phyloP scores from a whole-genome alignment of 2,113 vertebrate species.

The Tympanuchus pallidicinctus region DNA sequence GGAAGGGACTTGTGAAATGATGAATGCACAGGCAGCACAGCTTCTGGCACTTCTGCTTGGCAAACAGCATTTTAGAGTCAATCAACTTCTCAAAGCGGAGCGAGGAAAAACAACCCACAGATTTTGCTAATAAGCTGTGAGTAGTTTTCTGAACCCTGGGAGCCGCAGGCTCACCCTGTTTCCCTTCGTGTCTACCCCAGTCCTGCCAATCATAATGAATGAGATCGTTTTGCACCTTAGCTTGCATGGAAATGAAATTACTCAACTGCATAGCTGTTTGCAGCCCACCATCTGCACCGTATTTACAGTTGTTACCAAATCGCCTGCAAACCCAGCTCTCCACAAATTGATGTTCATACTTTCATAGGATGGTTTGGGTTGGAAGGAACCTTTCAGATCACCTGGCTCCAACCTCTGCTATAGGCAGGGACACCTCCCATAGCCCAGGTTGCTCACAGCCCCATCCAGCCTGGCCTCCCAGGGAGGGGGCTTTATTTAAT shows the following conservation, averaged over 20 bases:
- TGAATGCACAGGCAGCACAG: neutral
- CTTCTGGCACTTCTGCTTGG: neutral
- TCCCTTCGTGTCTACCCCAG: fast-evolving
- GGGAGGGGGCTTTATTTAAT: neutral
- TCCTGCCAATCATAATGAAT: neutral
- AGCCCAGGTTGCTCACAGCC: no score
- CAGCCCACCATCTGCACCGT: fast-evolving
- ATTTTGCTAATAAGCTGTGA: neutral
- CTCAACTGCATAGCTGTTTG: neutral
- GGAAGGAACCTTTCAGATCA: no score
- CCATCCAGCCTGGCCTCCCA: no score
- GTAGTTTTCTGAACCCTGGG: neutral
- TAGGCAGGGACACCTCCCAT: no score
- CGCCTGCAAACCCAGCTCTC: neutral
- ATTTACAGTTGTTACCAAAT: neutral
- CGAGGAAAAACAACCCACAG: fast-evolving
- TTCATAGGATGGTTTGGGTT: no score
- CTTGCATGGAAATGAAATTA: neutral
- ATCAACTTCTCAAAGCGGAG: neutral
- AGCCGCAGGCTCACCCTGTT: neutral
- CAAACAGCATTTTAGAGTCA: neutral
- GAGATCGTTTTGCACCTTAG: neutral
- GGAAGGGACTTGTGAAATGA: neutral
- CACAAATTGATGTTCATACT: neutral
- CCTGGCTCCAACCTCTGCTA: no score